These are phyloP conservation scores for Silurus aristotelis DNA, from an alignment of 2,797 vertebrate genomes.

Conservation along the genomic window DNA sequence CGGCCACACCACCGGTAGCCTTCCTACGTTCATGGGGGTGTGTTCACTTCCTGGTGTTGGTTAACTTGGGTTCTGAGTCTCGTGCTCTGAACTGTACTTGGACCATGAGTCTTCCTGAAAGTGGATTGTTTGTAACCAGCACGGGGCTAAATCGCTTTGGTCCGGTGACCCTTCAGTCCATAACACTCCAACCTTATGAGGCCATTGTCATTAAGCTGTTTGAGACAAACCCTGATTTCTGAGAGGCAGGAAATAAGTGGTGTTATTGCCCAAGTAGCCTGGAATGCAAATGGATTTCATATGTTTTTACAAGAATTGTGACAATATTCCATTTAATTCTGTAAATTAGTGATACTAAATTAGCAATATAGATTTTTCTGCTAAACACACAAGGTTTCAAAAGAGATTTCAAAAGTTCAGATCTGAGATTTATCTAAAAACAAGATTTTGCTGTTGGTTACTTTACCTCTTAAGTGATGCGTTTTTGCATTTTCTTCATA, in stretches of 20 bases:
- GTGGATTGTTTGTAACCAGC: slow-evolving; percentile 70
- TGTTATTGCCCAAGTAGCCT: background rate
- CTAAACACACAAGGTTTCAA: slow-evolving; percentile 7
- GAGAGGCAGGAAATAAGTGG: slow-evolving; percentile 24
- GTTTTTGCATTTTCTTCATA: background rate
- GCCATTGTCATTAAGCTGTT: slow-evolving; percentile 77
- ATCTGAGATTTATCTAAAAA: background rate
- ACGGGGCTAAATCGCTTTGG: slow-evolving; percentile 70
- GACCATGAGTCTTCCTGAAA: slow-evolving; percentile 64
- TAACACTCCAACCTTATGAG: slow-evolving; percentile 69
- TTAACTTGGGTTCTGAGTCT: slow-evolving; percentile 66
- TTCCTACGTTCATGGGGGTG: slow-evolving; percentile 78
- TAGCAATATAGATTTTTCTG: background rate
- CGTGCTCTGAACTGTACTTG: slow-evolving; percentile 61
- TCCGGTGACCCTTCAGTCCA: slow-evolving; percentile 51
- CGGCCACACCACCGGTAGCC: slow-evolving; percentile 62
- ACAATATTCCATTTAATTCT: background rate
- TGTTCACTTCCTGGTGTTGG: slow-evolving; percentile 71
- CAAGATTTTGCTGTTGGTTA: slow-evolving; percentile 15
- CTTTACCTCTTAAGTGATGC: background rate
- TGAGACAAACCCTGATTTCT: slow-evolving; percentile 63
- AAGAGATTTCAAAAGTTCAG: background rate
- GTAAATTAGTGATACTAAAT: background rate
- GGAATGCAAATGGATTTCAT: background rate
- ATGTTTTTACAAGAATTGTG: background rate